Conservation (phyloP, 1,140 invertebrate genomes). For the Gyrodactylus salaris region DNA sequence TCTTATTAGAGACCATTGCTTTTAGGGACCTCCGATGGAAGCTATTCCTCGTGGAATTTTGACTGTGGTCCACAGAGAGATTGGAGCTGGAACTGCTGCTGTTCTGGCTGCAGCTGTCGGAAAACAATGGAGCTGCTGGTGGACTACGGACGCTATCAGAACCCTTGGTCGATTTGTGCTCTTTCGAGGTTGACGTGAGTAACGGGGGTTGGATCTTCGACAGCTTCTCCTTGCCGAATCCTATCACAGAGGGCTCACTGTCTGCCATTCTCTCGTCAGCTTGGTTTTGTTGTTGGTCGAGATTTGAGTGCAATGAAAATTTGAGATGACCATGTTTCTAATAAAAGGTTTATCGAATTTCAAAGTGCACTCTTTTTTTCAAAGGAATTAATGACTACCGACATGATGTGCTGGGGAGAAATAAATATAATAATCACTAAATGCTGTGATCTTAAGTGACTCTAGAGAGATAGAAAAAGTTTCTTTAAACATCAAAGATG, state of each 20-base stretch:
- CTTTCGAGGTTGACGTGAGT: too few relatives aligned
- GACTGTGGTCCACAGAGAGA: background rate
- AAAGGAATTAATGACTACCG: too few relatives aligned
- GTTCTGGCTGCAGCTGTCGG: background rate
- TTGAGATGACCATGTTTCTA: background rate
- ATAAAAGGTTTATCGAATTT: background rate
- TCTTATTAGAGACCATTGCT: background rate
- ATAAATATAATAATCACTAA: too few relatives aligned
- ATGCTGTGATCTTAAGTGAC: too few relatives aligned
- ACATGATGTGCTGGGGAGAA: too few relatives aligned
- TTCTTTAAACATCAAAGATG: too few relatives aligned
- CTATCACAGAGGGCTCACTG: background rate
- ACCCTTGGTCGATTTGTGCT: background rate
- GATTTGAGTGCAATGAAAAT: too few relatives aligned
- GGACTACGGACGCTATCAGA: background rate
- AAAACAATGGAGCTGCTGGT: background rate
- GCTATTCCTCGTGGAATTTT: background rate
- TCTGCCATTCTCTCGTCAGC: background rate
- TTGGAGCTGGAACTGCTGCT: background rate
- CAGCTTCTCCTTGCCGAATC: background rate
- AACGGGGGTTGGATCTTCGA: background rate
- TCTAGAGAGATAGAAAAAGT: too few relatives aligned
- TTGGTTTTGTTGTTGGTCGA: background rate
- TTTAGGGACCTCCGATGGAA: background rate
- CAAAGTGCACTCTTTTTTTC: background rate